Percentiles rank a stretch among this genome's conserved stretches.
These are phyloP conservation scores for Danio kyathit DNA, from an alignment of 2,797 vertebrate genomes.

Conservation along the genomic window DNA sequence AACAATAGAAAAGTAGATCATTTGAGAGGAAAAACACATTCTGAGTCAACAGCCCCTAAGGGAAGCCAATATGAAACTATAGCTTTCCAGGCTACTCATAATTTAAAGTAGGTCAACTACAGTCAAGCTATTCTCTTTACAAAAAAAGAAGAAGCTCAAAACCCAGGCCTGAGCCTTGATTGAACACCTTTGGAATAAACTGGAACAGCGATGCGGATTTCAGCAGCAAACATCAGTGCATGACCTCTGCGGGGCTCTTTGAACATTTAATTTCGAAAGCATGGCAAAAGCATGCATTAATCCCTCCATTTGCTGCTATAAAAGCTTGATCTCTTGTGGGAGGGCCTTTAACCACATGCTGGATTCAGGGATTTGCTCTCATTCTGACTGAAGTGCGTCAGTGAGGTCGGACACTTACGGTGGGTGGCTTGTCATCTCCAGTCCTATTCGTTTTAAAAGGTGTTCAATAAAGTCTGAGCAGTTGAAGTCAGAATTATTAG, in stretches of 20 bases:
- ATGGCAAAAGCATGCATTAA: constrained; percentile 4
- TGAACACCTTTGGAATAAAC: constrained; percentile 12
- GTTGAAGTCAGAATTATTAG: no score
- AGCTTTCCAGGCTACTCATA: not conserved
- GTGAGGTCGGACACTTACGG: not conserved
- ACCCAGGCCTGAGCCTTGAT: not conserved
- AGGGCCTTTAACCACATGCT: constrained; percentile 17
- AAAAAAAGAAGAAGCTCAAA: not conserved
- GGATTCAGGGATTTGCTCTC: not conserved
- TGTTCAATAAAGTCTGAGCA: not conserved
- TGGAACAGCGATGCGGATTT: not conserved
- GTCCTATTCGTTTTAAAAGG: not conserved
- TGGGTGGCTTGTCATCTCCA: not conserved
- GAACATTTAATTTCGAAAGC: constrained; percentile 17
- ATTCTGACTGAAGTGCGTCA: constrained; percentile 9
- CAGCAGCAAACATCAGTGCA: constrained; percentile 14
- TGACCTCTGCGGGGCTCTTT: constrained; percentile 28
- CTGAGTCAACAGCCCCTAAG: not conserved
- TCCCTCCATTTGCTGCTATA: not conserved
- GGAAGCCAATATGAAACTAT: constrained; percentile 7
- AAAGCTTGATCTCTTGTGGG: constrained; percentile 12
- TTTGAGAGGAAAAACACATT: no score
- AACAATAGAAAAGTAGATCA: no score
- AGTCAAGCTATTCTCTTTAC: not conserved
- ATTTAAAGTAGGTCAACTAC: constrained; percentile 29